These are phyloP conservation scores for Actinernus sp. DNA, from an alignment of 92 coral and sea anemone genomes.

Conservation along the genomic window DNA sequence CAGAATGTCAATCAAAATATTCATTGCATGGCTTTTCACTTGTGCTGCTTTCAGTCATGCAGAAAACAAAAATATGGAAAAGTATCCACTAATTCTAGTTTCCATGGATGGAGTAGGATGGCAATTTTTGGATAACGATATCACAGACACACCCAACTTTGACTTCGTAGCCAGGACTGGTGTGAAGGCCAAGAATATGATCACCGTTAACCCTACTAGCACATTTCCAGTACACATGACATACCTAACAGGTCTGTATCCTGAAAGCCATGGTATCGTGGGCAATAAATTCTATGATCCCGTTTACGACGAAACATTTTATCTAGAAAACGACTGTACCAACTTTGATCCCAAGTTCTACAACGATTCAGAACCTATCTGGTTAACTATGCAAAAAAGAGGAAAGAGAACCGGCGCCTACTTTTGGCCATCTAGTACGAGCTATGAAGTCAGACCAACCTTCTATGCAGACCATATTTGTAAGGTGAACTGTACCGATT, in stretches of 20 bases:
- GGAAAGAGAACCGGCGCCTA: slow-evolving; percentile 83
- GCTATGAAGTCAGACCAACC: slow-evolving; percentile 63
- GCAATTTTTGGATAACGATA: slow-evolving; percentile 63
- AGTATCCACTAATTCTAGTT: slow-evolving; percentile 64
- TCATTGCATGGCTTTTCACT: too few relatives aligned
- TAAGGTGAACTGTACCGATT: slow-evolving; percentile 55
- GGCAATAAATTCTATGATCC: slow-evolving; percentile 86
- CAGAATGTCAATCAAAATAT: too few relatives aligned
- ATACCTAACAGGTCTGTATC: slow-evolving; percentile 82
- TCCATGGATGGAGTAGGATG: slow-evolving; percentile 91
- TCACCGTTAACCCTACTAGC: slow-evolving; percentile 77
- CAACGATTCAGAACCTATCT: slow-evolving; percentile 79
- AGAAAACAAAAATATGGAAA: too few relatives aligned
- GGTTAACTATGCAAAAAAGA: slow-evolving; percentile 82
- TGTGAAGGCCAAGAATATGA: slow-evolving; percentile 71
- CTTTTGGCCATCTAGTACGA: slow-evolving; percentile 85
- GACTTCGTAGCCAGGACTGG: slow-evolving; percentile 72
- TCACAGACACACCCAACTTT: slow-evolving; percentile 68
- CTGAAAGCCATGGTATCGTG: slow-evolving; percentile 90
- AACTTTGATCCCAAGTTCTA: slow-evolving; percentile 86
- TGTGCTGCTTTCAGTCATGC: too few relatives aligned
- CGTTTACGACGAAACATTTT: slow-evolving; percentile 58
- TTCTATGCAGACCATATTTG: slow-evolving; percentile 62
- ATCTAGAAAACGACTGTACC: slow-evolving; percentile 68
- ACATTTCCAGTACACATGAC: slow-evolving; percentile 82